phyloP scores from a whole-genome alignment of 2,797 vertebrate genomes.

The Loris lydekkerianus region DNA sequence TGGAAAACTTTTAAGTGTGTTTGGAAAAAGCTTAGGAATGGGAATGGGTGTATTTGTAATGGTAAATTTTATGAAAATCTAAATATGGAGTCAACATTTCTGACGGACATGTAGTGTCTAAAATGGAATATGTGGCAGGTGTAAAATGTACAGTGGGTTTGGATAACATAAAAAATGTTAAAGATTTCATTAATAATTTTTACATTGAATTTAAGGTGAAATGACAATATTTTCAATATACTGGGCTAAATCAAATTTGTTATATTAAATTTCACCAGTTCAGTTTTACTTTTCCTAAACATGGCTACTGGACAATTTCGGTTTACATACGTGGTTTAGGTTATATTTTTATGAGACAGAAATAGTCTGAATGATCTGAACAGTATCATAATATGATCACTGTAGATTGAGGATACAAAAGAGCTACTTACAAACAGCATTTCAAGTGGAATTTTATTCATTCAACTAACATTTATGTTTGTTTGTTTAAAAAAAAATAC shows the following conservation, averaged over 20 bases:
- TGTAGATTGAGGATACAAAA: background rate
- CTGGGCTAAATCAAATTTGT: background rate
- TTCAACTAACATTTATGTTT: background rate
- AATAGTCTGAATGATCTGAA: constrained; percentile 14
- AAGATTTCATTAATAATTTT: constrained; percentile 42
- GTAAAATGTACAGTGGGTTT: background rate
- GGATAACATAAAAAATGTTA: background rate
- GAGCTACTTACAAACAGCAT: constrained; percentile 4
- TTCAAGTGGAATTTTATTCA: background rate
- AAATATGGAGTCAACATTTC: constrained; percentile 30
- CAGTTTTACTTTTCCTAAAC: background rate
- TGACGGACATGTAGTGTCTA: background rate
- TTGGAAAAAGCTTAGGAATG: background rate
- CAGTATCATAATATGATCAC: background rate
- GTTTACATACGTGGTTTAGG: background rate
- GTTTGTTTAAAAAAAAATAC: background rate
- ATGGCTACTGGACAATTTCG: background rate
- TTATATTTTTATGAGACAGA: background rate
- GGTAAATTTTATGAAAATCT: background rate
- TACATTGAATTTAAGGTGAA: background rate
- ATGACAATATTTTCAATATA: background rate
- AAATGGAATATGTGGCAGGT: background rate
- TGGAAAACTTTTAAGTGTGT: background rate
- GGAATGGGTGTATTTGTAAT: background rate
- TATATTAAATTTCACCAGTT: background rate